phyloP scores from a whole-genome alignment of 2,888 invertebrate genomes.

The Amphimallon solstitiale region DNA sequence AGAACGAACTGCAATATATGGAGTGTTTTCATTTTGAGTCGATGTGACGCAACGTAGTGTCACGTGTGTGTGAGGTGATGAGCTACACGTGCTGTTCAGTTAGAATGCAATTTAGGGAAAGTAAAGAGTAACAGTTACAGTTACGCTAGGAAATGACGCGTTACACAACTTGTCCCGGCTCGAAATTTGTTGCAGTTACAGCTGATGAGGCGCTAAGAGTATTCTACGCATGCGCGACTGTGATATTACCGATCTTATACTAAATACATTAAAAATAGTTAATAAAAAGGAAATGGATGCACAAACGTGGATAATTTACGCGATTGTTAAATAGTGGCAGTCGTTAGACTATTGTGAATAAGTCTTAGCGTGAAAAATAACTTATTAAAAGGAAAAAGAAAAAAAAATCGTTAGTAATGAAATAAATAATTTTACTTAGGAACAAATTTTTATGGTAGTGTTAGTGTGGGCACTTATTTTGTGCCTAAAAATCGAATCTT shows the following conservation, averaged over 20 bases:
- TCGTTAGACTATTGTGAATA: slow-evolving; percentile 54
- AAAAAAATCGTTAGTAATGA: slow-evolving; percentile 45
- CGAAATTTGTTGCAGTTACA: slow-evolving; percentile 34
- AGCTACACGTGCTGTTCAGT: background rate
- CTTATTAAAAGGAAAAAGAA: slow-evolving; percentile 45
- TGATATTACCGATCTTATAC: slow-evolving; percentile 61
- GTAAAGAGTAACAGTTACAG: slow-evolving; percentile 38
- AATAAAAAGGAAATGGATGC: slow-evolving; percentile 53
- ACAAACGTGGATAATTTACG: slow-evolving; percentile 41
- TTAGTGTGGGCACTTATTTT: slow-evolving; percentile 59
- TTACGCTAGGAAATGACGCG: slow-evolving; percentile 24
- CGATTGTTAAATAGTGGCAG: slow-evolving; percentile 51
- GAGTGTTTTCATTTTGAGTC: background rate
- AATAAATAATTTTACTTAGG: background rate
- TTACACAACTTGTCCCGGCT: too few relatives aligned
- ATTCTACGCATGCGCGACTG: slow-evolving; percentile 61
- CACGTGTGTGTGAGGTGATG: background rate
- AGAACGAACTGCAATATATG: slow-evolving; percentile 14
- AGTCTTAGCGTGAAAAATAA: slow-evolving; percentile 56
- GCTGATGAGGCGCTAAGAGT: slow-evolving; percentile 58
- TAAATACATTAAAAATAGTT: slow-evolving; percentile 44
- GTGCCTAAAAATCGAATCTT: slow-evolving; percentile 40
- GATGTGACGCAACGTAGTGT: too few relatives aligned
- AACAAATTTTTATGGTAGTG: slow-evolving; percentile 38
- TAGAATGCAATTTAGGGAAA: too few relatives aligned